Evolutionary conservation across 2,113 vertebrate species (phyloP).

Genomic region (Podiceps cristatus): DNA sequence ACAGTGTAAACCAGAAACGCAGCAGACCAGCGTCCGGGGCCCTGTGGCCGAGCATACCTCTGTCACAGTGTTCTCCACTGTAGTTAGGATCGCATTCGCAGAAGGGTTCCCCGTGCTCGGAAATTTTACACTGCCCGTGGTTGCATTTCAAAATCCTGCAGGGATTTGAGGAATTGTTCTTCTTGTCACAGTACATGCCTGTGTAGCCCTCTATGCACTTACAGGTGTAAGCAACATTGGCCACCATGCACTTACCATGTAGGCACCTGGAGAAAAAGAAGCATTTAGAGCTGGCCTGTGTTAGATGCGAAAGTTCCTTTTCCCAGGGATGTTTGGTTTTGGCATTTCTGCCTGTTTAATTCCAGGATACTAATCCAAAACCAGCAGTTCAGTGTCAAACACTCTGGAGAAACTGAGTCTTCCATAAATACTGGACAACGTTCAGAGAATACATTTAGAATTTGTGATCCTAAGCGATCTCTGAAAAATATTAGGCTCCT

Average conservation of each 20-base stretch:
- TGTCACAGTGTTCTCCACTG: constrained; percentile 85
- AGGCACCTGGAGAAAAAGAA: constrained; percentile 82
- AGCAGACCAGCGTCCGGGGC: neutral
- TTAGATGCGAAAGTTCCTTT: neutral
- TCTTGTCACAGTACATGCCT: constrained; percentile 86
- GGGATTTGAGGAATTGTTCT: constrained; percentile 80
- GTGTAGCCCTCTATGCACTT: constrained; percentile 88
- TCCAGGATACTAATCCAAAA: neutral
- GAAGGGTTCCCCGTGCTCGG: constrained; percentile 81
- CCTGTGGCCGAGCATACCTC: constrained; percentile 75
- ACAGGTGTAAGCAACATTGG: constrained; percentile 85
- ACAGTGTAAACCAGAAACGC: neutral
- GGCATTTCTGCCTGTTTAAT: neutral
- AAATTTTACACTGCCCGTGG: constrained; percentile 88
- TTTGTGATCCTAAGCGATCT: neutral
- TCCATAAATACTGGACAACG: neutral
- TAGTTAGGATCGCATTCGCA: constrained; percentile 89
- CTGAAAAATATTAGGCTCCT: neutral
- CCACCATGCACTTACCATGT: constrained; percentile 83
- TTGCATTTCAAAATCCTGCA: constrained; percentile 88
- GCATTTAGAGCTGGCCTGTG: neutral
- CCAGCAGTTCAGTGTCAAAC: neutral
- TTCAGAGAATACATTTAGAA: neutral
- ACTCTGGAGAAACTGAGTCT: neutral
- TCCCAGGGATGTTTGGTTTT: neutral